Evolutionary conservation across 1,140 invertebrate genomes (phyloP), one percentile per base, ranked within the genome.

Genomic region (Temnothorax curvispinosus): DNA sequence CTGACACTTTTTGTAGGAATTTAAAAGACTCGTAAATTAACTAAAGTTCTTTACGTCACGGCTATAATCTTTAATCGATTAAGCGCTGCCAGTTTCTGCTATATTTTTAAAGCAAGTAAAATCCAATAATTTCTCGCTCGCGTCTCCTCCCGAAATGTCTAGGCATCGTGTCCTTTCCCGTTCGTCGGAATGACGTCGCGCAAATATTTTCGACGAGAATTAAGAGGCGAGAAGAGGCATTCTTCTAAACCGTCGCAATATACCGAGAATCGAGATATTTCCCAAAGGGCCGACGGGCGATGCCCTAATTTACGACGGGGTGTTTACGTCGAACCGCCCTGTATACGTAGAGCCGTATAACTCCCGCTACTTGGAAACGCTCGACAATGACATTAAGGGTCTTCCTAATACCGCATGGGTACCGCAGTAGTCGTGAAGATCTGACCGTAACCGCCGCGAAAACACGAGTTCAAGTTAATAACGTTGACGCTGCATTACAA

Each of bases 361-460:
- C 54, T 67, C 64, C 52, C 27, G 32, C 64, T 71, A 62, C 76
- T 78, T 64, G 21, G 21, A 69, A 77, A 38, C 21, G 67, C 32
- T 89, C 77, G 69, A 86, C 41, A 50, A 75, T 77, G 88, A 81
- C 88, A 81, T 89, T 89, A 87, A 87, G 58, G 65, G 27, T 35
- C 52, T 32, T 47, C 18, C 7, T 82, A 82, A 81, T 78, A 52
- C 13, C 62, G 21, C 71, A 78, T 54, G 54, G 27, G 47, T 35
- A 32, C 50, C 58, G 21, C 44, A 50, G 32, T 41, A 47, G 54
- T 47, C 71, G 56, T 32, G 35, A 54, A 44, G 32, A 67, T 86
- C 18, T 69, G 60, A 58, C 50, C 62, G 18, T 75, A 60, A 89
- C 54, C 5, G 21, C 18, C 35, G 21, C 9, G 54, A 62, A 81